phyloP scores from a whole-genome alignment of 2,888 invertebrate species.

The Hoplodrina ambigua region DNA sequence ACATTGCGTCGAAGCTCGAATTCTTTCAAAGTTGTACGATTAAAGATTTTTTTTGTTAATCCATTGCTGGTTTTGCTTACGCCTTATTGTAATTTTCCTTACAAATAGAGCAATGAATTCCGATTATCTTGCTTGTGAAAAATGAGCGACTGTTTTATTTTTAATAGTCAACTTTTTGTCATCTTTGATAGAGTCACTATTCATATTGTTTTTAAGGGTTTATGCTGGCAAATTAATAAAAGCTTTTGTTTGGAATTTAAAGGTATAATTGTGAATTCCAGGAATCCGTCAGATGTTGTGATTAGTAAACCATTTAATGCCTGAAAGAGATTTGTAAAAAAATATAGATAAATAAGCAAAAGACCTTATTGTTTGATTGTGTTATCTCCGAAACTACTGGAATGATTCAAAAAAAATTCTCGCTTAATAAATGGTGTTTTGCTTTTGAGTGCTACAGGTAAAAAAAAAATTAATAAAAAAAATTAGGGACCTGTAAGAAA shows the following conservation, averaged over 20 bases:
- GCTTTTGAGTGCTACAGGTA: no score
- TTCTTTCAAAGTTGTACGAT: slow-evolving; percentile 7
- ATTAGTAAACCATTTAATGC: no score
- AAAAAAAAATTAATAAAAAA: no score
- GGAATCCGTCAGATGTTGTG: no score
- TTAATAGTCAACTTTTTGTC: slow-evolving; percentile 54
- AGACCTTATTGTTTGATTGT: no score
- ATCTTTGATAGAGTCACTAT: slow-evolving; percentile 66
- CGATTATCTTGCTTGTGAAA: background rate
- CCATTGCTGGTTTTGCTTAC: background rate
- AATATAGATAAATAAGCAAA: no score
- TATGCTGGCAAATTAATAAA: slow-evolving; percentile 62
- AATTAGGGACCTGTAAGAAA: no score
- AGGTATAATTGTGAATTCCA: background rate
- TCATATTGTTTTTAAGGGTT: slow-evolving; percentile 62
- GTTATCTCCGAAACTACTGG: no score
- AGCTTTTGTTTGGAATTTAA: background rate
- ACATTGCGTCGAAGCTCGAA: slow-evolving; percentile 7
- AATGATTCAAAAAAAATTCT: no score
- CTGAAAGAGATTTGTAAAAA: no score
- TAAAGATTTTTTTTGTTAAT: background rate
- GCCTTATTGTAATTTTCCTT: background rate
- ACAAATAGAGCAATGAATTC: background rate
- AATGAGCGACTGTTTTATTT: slow-evolving; percentile 18
- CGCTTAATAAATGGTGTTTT: no score